A percentile compares a stretch with the other conserved stretches of the same genome.
Evolutionary conservation across 2,888 invertebrate species (phyloP).

Genomic region (Eurois occulta): DNA sequence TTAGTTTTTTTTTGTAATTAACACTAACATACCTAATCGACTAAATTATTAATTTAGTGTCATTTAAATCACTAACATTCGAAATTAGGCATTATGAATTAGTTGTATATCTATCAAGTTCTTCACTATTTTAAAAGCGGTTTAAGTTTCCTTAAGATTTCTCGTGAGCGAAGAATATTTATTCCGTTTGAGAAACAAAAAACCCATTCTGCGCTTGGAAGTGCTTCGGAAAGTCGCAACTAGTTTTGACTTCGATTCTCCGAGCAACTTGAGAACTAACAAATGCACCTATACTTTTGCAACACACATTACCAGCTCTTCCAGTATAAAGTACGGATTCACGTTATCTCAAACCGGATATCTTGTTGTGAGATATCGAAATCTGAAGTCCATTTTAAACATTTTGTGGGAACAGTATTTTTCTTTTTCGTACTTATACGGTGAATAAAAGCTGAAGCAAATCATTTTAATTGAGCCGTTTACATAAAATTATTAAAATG

Average conservation of each 20-base stretch:
- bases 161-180: slow-evolving; percentile 22
- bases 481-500: background rate
- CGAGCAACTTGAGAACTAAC: slow-evolving; percentile 27
- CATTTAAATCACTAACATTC: no score
- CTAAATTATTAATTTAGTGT: no score
- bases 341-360: background rate
- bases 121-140: background rate
- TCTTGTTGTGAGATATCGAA: background rate
- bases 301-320: slow-evolving; percentile 4
- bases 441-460: background rate
- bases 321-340: background rate
- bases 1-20: no score
- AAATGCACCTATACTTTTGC: slow-evolving; percentile 31
- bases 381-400: background rate
- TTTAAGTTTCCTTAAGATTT: slow-evolving; percentile 7
- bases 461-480: background rate
- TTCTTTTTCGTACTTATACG: background rate
- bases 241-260: slow-evolving; percentile 26
- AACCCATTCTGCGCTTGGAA: slow-evolving; percentile 8
- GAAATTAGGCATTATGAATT: background rate
- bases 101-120: no score
- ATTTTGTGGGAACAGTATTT: background rate
- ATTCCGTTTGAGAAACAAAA: slow-evolving; percentile 24
- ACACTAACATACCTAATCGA: no score
- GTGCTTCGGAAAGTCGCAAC: slow-evolving; percentile 24